phyloP scores from a whole-genome alignment of 2,113 vertebrate species.

The Hemicordylus capensis region DNA sequence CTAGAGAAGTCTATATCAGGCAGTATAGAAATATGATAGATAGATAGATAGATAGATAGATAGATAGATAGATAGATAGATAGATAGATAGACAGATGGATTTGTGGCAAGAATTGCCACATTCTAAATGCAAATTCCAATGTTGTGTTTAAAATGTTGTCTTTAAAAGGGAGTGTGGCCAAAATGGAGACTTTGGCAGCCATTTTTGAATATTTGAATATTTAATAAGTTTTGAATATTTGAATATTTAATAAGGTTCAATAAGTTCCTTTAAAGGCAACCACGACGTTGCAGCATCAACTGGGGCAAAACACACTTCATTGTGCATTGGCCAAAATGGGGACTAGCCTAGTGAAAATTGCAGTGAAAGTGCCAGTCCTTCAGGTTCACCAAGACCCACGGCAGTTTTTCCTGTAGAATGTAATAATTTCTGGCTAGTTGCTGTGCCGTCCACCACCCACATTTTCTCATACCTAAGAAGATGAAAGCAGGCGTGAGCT shows the following conservation, averaged over 20 bases:
- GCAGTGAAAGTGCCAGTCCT: not conserved
- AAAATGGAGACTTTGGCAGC: not conserved
- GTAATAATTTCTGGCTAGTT: slow-evolving; percentile 62
- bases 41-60: too few species aligned
- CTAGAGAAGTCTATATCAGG: too few species aligned
- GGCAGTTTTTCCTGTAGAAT: slow-evolving; percentile 18
- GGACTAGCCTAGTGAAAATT: not conserved
- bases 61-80: too few species aligned
- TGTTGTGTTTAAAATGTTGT: not conserved
- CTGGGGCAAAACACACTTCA: not conserved
- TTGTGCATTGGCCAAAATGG: not conserved
- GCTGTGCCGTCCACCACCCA: slow-evolving; percentile 44
- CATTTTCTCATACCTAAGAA: slow-evolving; percentile 41
- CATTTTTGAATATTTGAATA: not conserved
- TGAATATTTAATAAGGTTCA: not conserved
- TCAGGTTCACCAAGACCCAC: not conserved
- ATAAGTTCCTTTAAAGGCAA: not conserved
- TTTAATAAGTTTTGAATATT: not conserved
- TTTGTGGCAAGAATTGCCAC: too few species aligned
- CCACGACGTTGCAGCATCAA: not conserved
- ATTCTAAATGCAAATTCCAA: not conserved
- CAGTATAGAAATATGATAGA: too few species aligned
- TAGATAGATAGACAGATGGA: too few species aligned
- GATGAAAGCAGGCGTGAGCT: slow-evolving; percentile 45
- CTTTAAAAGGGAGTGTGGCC: not conserved